Evolutionary conservation across 2,113 vertebrate genomes (phyloP), one percentile per base, ranked within the genome.

Genomic region (Physeter macrocephalus): DNA sequence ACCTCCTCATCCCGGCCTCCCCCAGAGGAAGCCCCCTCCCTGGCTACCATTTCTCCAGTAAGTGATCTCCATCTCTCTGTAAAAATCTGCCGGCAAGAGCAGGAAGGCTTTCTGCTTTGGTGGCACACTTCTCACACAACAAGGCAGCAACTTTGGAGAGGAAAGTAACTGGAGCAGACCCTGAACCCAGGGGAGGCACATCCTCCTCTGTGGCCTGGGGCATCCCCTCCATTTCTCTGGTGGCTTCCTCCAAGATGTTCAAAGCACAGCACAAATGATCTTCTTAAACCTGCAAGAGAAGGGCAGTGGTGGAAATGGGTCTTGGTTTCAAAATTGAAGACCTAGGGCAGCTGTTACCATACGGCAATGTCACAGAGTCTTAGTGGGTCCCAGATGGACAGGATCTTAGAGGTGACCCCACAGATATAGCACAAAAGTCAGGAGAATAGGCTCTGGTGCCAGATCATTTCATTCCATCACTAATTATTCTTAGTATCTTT

Each of bases 121-220:
- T 0, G n/a, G 71, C 93, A 96, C 93, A 80, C 83, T 95, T 95
- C 80, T 96, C 84, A n/a, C 77, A 57, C 78, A 89, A 62, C 18
- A 9, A 84, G 89, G 66, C 25, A 27, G 54, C 0, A 0, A 25
- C 57, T 92, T 54, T 46, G 66, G 67, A 75, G 57, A 92, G 66
- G 81, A 72, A 49, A 23, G 20, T 34, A 34, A 39, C 75, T 95
- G 41, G 77, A 94, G 57, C 12, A 17, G 87, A 78, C n/a, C 34
- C 39, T 43, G 81, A 15, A 25, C 85, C 75, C 0, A 18, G 27
- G 39, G 61, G 57, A 41, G n/a, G 8, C 13, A 8, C 0, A 1
- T 23, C 4, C 34, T 59, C 46, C 31, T 18, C 52, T 39, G 17
- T 36, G 7, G 52, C 15, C 25, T 0, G 0, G 23, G 36, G 36